Conservation (phyloP, 2,797 vertebrate species). For the Gambusia yucatana region DNA sequence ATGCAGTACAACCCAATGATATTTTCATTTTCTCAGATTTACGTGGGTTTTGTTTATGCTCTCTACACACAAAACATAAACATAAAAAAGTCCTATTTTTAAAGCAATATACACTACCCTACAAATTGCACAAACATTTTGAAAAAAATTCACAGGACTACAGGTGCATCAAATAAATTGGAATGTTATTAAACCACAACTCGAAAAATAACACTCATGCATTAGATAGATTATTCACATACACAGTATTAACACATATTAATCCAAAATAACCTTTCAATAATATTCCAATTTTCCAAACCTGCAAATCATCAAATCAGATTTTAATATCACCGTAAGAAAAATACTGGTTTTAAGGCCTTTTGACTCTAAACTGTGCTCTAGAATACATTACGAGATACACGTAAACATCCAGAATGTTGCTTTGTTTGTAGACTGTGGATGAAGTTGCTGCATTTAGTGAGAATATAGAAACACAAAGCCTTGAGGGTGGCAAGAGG, state of each 20-base stretch:
- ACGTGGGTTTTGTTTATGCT: neutral
- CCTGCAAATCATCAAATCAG: neutral
- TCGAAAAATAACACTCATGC: neutral
- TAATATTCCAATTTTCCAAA: neutral
- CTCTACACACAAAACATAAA: neutral
- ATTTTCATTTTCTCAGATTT: neutral
- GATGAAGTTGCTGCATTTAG: conserved; percentile 21
- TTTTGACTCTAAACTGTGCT: conserved; percentile 21
- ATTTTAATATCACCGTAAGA: neutral
- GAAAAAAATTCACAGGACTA: neutral
- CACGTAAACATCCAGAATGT: conserved; percentile 16
- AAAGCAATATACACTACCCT: neutral
- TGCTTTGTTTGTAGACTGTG: neutral
- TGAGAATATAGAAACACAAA: conserved; percentile 5
- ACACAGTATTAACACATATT: neutral
- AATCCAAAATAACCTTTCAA: neutral
- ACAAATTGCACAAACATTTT: neutral
- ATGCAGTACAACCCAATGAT: conserved; percentile 7
- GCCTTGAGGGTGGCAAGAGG: conserved; percentile 6
- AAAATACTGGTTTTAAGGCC: neutral
- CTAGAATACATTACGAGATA: conserved; percentile 17
- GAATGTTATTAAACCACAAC: neutral
- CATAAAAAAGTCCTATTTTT: neutral
- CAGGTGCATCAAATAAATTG: neutral
- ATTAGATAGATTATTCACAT: neutral